A percentile compares a stretch with the other conserved stretches of the same genome.
Evolutionary conservation across 2,113 vertebrate genomes (phyloP).

Genomic region (Neolamprologus tretocephalus): DNA sequence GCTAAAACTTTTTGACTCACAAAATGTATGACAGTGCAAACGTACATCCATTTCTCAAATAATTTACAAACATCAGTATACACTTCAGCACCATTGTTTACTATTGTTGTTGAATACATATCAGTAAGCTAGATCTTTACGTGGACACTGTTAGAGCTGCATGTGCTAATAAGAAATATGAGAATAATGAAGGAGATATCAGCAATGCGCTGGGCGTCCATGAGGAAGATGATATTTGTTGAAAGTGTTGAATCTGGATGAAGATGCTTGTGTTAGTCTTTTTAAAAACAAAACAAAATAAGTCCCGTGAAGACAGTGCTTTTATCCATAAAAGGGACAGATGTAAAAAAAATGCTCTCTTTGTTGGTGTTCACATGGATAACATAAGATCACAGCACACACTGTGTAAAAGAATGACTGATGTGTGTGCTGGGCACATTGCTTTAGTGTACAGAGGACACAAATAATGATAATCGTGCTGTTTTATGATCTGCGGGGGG

Average conservation of each 20-base stretch:
- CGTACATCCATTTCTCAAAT: conserved; percentile 68
- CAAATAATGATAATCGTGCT: not conserved
- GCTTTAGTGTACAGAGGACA: conserved; percentile 4
- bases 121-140: conserved; percentile 46
- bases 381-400: conserved; percentile 31
- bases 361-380: not conserved
- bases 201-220: not conserved
- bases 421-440: conserved; percentile 36
- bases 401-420: not conserved
- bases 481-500: not conserved
- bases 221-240: not conserved
- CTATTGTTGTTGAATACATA: conserved; percentile 71
- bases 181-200: not conserved
- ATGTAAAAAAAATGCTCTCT: not conserved
- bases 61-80: conserved; percentile 74
- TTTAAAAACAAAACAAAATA: not conserved
- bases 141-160: conserved; percentile 42
- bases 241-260: not conserved
- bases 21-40: conserved; percentile 67
- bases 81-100: conserved; percentile 77
- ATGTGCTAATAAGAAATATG: conserved; percentile 13
- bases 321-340: not conserved
- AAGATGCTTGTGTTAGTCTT: not conserved
- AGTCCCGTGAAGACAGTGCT: not conserved
- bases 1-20: conserved; percentile 62